Evolutionary conservation across 2,888 invertebrate genomes (phyloP).

Genomic region (Acleris emargana): DNA sequence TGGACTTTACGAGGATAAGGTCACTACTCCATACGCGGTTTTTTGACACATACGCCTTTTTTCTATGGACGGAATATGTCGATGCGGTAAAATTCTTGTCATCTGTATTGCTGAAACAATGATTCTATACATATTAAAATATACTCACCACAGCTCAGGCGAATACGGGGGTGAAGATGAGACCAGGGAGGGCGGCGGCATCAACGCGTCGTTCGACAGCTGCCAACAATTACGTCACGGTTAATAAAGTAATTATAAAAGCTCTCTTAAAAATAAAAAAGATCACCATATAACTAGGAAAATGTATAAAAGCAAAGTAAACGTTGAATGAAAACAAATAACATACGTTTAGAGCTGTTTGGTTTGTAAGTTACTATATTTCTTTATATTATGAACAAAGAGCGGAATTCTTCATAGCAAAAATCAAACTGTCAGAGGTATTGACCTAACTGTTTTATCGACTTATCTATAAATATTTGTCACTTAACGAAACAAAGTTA

Average conservation of each 20-base stretch:
- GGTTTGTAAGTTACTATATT: not conserved
- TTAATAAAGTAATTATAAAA: not conserved
- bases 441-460: too few species aligned
- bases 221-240: constrained; percentile 55
- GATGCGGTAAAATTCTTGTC: not conserved
- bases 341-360: not conserved
- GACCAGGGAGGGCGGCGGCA: constrained; percentile 80
- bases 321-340: not conserved
- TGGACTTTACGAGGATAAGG: too few species aligned
- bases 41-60: too few species aligned
- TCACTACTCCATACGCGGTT: too few species aligned
- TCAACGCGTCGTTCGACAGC: constrained; percentile 85
- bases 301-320: not conserved
- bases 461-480: too few species aligned
- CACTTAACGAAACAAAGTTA: too few species aligned
- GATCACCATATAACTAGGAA: too few species aligned
- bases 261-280: not conserved
- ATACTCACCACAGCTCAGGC: constrained; percentile 82
- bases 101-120: too few species aligned
- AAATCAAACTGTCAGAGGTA: too few species aligned
- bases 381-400: too few species aligned
- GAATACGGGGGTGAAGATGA: constrained; percentile 78
- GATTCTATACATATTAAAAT: constrained; percentile 14
- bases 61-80: not conserved
- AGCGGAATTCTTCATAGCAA: too few species aligned